Percentiles rank a stretch among this genome's conserved stretches.
Evolutionary conservation across 2,888 invertebrate species (phyloP).

Genomic region (Lepidocyrtoides sp.): DNA sequence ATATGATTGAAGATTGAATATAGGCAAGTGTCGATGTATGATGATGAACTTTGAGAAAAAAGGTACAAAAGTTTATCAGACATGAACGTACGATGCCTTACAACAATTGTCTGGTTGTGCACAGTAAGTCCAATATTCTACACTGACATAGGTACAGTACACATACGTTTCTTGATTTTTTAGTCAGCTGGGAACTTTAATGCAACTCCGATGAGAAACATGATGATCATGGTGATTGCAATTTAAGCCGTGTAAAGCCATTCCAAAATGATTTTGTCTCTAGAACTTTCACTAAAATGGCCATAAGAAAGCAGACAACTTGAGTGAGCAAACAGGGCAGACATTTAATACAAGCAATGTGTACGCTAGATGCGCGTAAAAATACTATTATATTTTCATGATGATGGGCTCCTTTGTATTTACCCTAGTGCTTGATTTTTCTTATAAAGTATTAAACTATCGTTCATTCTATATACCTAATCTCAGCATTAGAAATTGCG

Average conservation of each 20-base stretch:
- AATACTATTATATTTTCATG: slow-evolving; percentile 26
- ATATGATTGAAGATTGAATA: background rate
- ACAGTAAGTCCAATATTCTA: background rate
- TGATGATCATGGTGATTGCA: slow-evolving; percentile 72
- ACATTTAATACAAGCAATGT: background rate
- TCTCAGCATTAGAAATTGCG: background rate
- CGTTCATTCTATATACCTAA: background rate
- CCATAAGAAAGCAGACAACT: background rate
- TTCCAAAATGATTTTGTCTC: slow-evolving; percentile 65
- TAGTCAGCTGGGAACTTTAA: slow-evolving; percentile 69
- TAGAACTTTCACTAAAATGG: slow-evolving; percentile 4
- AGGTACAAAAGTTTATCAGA: slow-evolving; percentile 14
- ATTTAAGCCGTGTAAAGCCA: slow-evolving; percentile 74
- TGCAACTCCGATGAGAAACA: slow-evolving; percentile 63
- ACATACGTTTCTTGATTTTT: slow-evolving; percentile 57
- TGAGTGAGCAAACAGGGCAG: background rate
- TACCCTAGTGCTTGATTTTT: slow-evolving; percentile 11
- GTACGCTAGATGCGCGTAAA: background rate
- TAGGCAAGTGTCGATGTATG: background rate
- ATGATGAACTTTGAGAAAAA: slow-evolving; percentile 7
- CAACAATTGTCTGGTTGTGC: background rate
- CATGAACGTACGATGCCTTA: background rate
- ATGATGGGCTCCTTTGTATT: background rate
- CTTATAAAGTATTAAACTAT: background rate
- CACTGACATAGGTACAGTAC: too few relatives aligned